Conservation (phyloP, 2,888 invertebrate species). For the Gortyna flavago region DNA sequence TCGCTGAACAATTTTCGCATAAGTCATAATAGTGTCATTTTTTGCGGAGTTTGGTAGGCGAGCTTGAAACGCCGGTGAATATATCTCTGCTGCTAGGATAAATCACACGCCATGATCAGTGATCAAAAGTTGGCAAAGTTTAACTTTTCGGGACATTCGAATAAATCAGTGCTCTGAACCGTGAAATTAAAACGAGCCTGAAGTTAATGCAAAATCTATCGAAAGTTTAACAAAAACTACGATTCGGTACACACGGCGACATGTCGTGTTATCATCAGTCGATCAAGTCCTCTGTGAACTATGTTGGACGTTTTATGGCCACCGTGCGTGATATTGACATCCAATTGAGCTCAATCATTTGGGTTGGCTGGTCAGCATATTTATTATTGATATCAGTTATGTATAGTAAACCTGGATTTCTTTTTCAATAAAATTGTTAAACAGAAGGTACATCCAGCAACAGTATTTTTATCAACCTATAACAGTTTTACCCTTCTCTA, state of each 20-base stretch:
- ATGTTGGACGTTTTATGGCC: conserved; percentile 41
- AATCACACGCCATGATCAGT: conserved; percentile 81
- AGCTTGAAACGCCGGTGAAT: conserved; percentile 66
- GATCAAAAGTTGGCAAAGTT: conserved; percentile 82
- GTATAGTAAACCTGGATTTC: not conserved
- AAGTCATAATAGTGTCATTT: conserved; percentile 75
- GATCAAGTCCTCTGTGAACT: conserved; percentile 47
- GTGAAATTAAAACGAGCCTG: conserved; percentile 81
- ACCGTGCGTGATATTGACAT: conserved; percentile 41
- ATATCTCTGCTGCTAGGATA: conserved; percentile 76
- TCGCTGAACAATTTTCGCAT: conserved; percentile 73
- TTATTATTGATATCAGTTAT: not conserved
- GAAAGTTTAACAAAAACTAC: conserved; percentile 67
- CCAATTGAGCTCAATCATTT: conserved; percentile 31
- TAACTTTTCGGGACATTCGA: conserved; percentile 79
- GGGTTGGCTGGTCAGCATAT: conserved; percentile 5
- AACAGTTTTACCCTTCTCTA: too few relatives aligned
- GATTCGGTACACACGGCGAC: conserved; percentile 39
- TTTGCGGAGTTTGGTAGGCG: conserved; percentile 67
- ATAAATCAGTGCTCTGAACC: conserved; percentile 79
- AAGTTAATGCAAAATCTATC: conserved; percentile 75
- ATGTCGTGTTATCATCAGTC: conserved; percentile 41
- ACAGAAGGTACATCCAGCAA: not conserved
- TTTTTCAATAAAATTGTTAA: not conserved
- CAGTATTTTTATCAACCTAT: not conserved